Conservation (phyloP, 2,888 invertebrate species). For the Phengaris alcon region DNA sequence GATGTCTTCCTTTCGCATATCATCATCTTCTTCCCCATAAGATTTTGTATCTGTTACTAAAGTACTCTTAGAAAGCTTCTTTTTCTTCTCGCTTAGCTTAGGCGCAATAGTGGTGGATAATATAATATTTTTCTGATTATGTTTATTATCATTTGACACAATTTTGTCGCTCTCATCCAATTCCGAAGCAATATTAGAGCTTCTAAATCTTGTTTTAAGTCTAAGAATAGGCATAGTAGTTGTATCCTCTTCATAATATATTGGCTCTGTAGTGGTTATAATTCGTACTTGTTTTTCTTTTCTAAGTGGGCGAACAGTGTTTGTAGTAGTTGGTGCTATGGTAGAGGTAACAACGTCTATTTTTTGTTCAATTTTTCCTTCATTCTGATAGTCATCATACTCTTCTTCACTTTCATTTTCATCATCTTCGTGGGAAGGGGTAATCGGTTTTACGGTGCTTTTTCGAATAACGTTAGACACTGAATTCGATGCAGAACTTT, state of each 20-base stretch:
- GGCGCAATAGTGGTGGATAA: constrained; percentile 42
- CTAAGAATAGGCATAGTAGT: constrained; percentile 47
- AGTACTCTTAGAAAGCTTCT: constrained; percentile 64
- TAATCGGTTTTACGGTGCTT: constrained; percentile 38
- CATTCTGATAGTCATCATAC: constrained; percentile 53
- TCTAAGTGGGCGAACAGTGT: constrained; percentile 49
- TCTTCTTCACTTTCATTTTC: constrained; percentile 43
- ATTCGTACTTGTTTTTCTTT: constrained; percentile 41
- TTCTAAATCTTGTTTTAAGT: constrained; percentile 60
- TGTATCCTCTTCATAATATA: constrained; percentile 36
- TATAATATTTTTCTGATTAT: constrained; percentile 36
- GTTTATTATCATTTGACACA: background rate
- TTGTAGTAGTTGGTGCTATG: constrained; percentile 47
- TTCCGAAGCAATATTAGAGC: constrained; percentile 44
- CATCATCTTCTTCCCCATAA: constrained; percentile 61
- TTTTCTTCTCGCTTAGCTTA: constrained; percentile 67
- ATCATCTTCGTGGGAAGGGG: constrained; percentile 36
- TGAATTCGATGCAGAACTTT: constrained; percentile 51
- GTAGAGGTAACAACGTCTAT: constrained; percentile 41
- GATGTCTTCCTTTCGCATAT: constrained; percentile 60
- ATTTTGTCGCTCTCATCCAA: constrained; percentile 31
- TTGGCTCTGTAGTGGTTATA: constrained; percentile 43
- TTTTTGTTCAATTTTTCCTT: constrained; percentile 48
- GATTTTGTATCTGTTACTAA: constrained; percentile 68
- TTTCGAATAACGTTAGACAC: constrained; percentile 47